Evolutionary conservation across 2,113 vertebrate species (phyloP).

Genomic region (Saimiri boliviensis): DNA sequence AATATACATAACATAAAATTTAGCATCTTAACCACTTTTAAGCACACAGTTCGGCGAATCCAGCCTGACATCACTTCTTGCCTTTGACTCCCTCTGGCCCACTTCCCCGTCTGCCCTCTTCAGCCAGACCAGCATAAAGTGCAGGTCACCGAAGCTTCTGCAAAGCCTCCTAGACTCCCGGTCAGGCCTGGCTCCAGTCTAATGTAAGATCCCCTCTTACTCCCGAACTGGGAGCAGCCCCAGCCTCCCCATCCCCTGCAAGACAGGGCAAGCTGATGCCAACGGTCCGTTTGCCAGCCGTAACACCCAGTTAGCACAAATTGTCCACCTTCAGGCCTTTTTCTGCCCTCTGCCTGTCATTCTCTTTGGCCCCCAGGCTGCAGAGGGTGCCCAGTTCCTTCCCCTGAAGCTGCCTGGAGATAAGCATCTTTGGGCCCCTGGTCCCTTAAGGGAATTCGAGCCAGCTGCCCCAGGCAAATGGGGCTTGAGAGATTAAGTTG

Average conservation of each 20-base stretch:
- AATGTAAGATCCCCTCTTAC: not conserved
- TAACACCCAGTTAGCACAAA: not conserved
- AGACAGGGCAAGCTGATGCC: not conserved
- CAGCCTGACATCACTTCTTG: no score
- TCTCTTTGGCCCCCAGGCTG: not conserved
- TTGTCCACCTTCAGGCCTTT: not conserved
- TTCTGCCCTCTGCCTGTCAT: not conserved
- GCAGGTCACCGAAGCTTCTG: not conserved
- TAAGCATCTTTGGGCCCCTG: not conserved
- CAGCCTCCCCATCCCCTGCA: not conserved
- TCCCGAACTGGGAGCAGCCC: not conserved
- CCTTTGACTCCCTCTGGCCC: not conserved
- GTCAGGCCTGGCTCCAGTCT: not conserved
- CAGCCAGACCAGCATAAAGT: not conserved
- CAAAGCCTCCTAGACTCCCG: rapidly evolving
- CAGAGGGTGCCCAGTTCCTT: not conserved
- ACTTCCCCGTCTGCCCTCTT: no score
- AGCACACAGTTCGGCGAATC: not conserved
- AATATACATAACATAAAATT: not conserved
- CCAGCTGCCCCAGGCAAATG: not conserved
- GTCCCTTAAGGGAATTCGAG: not conserved
- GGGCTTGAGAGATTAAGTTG: not conserved
- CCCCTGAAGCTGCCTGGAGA: not conserved
- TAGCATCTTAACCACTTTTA: not conserved
- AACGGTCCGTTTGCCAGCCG: rapidly evolving